These are phyloP conservation scores for Anneissia japonica DNA, from an alignment of 35 echinoderm and acorn worm genomes.

Conservation along the genomic window DNA sequence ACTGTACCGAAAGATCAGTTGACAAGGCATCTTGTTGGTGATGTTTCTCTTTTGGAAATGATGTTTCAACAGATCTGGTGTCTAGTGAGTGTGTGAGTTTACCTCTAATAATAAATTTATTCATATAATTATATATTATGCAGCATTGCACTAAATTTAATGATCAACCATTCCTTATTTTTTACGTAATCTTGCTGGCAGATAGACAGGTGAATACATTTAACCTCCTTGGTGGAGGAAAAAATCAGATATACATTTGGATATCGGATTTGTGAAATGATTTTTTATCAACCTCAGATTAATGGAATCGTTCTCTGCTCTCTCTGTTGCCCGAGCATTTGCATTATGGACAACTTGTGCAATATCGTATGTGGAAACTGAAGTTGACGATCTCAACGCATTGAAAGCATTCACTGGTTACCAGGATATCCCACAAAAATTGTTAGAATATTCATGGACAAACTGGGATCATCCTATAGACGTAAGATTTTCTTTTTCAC, in stretches of 20 bases:
- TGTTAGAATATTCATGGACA: conserved; percentile 70
- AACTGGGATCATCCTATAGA: conserved; percentile 93
- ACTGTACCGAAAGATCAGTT: conserved; percentile 34
- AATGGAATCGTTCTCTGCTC: conserved; percentile 40
- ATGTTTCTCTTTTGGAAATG: conserved; percentile 33
- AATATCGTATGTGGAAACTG: background rate
- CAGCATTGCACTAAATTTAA: too few relatives aligned
- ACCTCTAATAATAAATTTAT: too few relatives aligned
- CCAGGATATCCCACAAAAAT: conserved; percentile 25
- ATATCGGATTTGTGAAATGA: too few relatives aligned
- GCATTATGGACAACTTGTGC: conserved; percentile 61
- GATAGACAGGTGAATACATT: too few relatives aligned
- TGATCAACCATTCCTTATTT: too few relatives aligned
- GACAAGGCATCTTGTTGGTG: background rate
- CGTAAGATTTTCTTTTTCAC: conserved; percentile 36
- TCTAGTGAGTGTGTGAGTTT: background rate
- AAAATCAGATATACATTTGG: too few relatives aligned
- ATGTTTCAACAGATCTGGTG: conserved; percentile 20
- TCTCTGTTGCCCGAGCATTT: conserved; percentile 51
- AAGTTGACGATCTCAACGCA: background rate
- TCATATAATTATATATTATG: too few relatives aligned
- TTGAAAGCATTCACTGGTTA: conserved; percentile 17
- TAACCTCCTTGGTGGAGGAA: too few relatives aligned
- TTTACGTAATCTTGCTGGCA: too few relatives aligned
- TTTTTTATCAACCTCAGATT: conserved; percentile 12